Percentiles rank a stretch among this genome's conserved stretches.
phyloP scores from a whole-genome alignment of 2,113 vertebrate genomes.

The Paradisaea rubra region DNA sequence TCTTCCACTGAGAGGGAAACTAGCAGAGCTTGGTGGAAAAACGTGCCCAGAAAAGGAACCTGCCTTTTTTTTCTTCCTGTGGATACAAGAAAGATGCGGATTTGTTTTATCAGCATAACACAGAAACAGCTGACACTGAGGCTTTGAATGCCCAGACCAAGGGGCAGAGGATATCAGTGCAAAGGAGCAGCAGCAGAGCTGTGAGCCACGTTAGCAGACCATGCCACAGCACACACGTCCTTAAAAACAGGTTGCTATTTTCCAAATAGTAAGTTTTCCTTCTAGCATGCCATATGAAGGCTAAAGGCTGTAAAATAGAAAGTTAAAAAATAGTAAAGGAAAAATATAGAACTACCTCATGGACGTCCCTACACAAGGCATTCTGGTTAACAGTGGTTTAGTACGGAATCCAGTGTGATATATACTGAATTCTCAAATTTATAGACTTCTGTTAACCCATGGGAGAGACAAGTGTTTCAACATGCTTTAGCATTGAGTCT shows the following conservation, averaged over 20 bases:
- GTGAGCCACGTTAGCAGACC: not conserved
- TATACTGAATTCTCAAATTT: not conserved
- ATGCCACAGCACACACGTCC: not conserved
- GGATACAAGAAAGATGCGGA: not conserved
- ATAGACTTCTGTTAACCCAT: not conserved
- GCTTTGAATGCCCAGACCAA: not conserved
- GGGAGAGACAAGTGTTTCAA: not conserved
- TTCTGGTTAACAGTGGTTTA: not conserved
- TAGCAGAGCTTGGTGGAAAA: not conserved
- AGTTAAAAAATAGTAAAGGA: not conserved
- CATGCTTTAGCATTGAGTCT: not conserved
- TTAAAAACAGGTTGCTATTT: not conserved
- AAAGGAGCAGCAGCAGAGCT: not conserved
- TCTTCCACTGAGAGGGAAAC: not conserved
- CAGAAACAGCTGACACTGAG: constrained; percentile 31
- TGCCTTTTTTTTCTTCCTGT: not conserved
- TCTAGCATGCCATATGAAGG: not conserved
- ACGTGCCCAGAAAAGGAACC: constrained; percentile 18
- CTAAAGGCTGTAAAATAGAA: not conserved
- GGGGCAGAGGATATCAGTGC: not conserved
- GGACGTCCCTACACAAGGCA: fast-evolving
- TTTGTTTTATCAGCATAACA: constrained; percentile 56
- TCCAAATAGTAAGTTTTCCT: not conserved
- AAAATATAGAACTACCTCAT: not conserved
- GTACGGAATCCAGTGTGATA: not conserved